A percentile compares a stretch with the other conserved stretches of the same genome.
These are phyloP conservation scores for Palythoa grandis DNA, from an alignment of 92 coral and sea anemone species.

Conservation along the genomic window DNA sequence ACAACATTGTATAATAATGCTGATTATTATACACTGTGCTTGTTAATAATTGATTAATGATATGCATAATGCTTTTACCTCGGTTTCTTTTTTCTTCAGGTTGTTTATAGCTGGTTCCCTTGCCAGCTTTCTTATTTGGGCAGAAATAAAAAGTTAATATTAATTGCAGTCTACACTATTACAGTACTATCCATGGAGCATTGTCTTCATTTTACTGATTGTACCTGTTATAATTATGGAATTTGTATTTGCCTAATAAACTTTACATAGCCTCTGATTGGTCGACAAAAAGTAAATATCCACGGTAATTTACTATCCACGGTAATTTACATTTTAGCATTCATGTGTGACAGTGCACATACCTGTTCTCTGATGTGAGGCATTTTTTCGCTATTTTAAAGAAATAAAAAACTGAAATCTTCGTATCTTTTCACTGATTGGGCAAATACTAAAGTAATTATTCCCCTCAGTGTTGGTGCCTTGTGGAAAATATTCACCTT, in stretches of 20 bases:
- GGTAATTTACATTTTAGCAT: neutral
- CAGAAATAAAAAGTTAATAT: constrained; percentile 16
- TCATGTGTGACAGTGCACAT: constrained; percentile 12
- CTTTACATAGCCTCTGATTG: neutral
- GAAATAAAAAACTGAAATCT: constrained; percentile 15
- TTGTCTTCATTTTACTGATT: constrained; percentile 14
- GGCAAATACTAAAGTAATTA: neutral
- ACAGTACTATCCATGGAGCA: constrained; percentile 11
- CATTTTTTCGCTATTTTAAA: constrained; percentile 3
- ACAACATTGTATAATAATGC: neutral
- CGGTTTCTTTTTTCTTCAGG: constrained; percentile 11
- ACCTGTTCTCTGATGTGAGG: neutral
- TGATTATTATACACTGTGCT: neutral
- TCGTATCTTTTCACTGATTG: neutral
- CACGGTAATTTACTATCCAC: neutral
- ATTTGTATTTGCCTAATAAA: constrained; percentile 17
- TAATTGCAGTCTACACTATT: constrained; percentile 12
- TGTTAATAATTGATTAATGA: constrained; percentile 10
- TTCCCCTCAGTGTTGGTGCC: neutral
- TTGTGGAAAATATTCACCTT: neutral
- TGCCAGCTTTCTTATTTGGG: neutral
- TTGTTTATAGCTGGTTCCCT: neutral
- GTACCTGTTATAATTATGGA: constrained; percentile 30
- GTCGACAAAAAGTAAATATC: constrained; percentile 13
- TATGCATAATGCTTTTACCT: constrained; percentile 21